These are phyloP conservation scores for Antedon bifida DNA, from an alignment of 35 echinoderm and acorn worm species.

Conservation along the genomic window DNA sequence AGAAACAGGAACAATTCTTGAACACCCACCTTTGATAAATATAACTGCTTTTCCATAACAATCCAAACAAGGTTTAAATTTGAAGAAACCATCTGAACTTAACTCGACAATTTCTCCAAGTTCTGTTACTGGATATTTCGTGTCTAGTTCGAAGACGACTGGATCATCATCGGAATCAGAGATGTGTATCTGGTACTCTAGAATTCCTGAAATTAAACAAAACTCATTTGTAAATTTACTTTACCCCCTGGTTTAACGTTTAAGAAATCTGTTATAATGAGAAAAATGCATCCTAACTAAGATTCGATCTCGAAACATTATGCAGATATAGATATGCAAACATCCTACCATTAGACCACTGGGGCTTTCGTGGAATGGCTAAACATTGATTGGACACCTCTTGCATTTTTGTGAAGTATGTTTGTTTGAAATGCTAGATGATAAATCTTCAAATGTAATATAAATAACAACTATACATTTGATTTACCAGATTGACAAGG, in stretches of 20 bases:
- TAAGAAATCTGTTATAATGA: not conserved
- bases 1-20: too few species aligned
- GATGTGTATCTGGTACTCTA: conserved; percentile 1
- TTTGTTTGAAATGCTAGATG: too few species aligned
- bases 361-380: too few species aligned
- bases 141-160: not conserved
- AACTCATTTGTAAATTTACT: too few species aligned
- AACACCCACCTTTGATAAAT: conserved; percentile 8
- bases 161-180: conserved; percentile 8
- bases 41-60: conserved; percentile 5
- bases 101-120: not conserved
- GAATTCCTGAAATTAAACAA: too few species aligned
- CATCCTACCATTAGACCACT: too few species aligned
- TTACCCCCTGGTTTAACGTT: too few species aligned
- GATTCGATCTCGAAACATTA: not conserved
- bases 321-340: not conserved
- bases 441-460: not conserved
- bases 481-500: too few species aligned
- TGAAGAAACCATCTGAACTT: conserved; percentile 5
- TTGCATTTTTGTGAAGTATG: too few species aligned
- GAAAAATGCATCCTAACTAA: not conserved
- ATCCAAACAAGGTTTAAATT: conserved; percentile 14
- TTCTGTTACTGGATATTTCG: not conserved
- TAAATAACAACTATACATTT: too few species aligned
- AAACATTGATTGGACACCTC: too few species aligned